These are phyloP conservation scores for Psophia crepitans DNA, from an alignment of 2,113 vertebrate species.

Conservation along the genomic window DNA sequence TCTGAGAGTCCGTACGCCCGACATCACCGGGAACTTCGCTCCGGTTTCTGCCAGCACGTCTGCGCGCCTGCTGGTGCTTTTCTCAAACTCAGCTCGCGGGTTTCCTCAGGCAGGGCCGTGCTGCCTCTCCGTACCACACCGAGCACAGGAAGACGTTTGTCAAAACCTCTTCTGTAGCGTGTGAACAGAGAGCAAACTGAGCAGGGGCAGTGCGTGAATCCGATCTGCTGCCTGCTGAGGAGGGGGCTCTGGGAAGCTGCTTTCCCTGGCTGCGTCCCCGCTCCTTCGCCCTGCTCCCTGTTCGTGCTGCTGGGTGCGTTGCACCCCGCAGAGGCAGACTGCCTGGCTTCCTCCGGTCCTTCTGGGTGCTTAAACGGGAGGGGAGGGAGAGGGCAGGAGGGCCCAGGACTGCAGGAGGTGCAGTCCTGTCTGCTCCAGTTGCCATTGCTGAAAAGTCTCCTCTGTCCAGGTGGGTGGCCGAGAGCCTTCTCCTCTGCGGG, in stretches of 20 bases:
- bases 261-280: not conserved
- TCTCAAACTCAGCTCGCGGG: fast-evolving
- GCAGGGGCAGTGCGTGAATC: not conserved
- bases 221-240: not conserved
- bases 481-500: not conserved
- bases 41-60: fast-evolving
- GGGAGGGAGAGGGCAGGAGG: not conserved
- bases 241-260: fast-evolving
- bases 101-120: not conserved
- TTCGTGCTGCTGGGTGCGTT: not conserved
- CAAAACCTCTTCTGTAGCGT: not conserved
- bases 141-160: not conserved
- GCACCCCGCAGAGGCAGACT: not conserved
- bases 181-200: not conserved
- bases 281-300: not conserved
- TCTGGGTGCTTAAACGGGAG: not conserved
- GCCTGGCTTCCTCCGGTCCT: not conserved
- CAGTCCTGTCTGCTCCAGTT: not conserved
- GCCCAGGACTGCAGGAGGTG: not conserved
- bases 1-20: not conserved
- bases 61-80: not conserved
- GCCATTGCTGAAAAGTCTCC: not conserved
- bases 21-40: fast-evolving
- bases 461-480: not conserved
- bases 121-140: fast-evolving